Conservation (phyloP, 2,797 vertebrate genomes). For the Pseudochaenichthys georgianus region DNA sequence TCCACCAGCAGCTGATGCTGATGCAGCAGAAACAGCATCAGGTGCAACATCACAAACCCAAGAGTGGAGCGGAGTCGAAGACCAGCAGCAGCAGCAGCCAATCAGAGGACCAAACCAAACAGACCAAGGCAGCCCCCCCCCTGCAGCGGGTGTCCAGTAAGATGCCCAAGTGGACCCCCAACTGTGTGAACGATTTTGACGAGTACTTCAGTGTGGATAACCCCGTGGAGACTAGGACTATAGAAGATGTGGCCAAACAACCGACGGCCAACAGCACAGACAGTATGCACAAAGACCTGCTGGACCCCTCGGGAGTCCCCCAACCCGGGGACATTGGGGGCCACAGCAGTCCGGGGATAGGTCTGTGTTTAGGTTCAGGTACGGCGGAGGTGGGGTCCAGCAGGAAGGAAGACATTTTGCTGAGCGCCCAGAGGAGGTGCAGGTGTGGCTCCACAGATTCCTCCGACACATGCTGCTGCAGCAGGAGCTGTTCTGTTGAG, state of each 20-base stretch:
- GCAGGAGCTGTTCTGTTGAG: constrained; percentile 88
- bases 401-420: constrained; percentile 55
- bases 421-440: constrained; percentile 72
- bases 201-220: constrained; percentile 91
- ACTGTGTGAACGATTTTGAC: constrained; percentile 89
- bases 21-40: constrained; percentile 41
- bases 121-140: constrained; percentile 76
- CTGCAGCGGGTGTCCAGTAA: constrained; percentile 84
- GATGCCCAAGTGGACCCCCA: constrained; percentile 87
- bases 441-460: constrained; percentile 86
- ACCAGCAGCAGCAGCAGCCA: constrained; percentile 77
- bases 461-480: constrained; percentile 82
- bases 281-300: constrained; percentile 60
- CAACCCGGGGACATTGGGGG: background rate
- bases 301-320: constrained; percentile 56
- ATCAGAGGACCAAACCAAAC: constrained; percentile 89
- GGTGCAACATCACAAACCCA: constrained; percentile 32
- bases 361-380: constrained; percentile 43
- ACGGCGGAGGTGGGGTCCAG: constrained; percentile 34
- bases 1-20: constrained; percentile 48
- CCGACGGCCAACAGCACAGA: constrained; percentile 44
- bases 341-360: constrained; percentile 37
- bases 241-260: constrained; percentile 83
- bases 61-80: constrained; percentile 40
- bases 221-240: constrained; percentile 90